Base-by-base conservation (phyloP, 2,888 invertebrate genomes). In the Diaphora mendica region DNA sequence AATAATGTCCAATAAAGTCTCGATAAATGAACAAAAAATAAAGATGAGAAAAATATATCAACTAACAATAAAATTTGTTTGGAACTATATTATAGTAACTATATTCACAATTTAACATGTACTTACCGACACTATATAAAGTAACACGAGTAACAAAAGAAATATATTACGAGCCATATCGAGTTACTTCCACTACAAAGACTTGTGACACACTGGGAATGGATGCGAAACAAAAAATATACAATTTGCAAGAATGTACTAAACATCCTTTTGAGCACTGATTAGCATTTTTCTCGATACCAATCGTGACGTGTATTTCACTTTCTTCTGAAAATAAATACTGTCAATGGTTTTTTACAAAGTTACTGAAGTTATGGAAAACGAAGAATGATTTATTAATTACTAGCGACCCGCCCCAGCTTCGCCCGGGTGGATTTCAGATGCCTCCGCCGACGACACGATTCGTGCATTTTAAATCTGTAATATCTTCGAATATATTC, bases 261-360 rank as follows among this genome's bases (percentile, higher is more conserved):
- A 90, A 92, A 91, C 92, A 90, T 92, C 92, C 91, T 88, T 85
- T 86, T 77, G 76, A 82, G 75, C 80, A 78, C 86, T 83, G 66
- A 74, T 75, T 80, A 76, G 62, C 77, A 81, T 83, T 85, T 81
- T 75, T 62, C 55, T 86, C 75, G 77, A 81, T 82, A 78, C 64
- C 74, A 71, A 75, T 74, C 70, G 9, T 71, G 75, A 82, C 79
- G 75, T 79, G 70, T 73, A 73, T 20, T 62, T 35, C 39, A 2
- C 66, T 55, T 59, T 39, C 42, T 33, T 9, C 59, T 64, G n/a
- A 62, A 42, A 26, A 48, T 7, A 26, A 11, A 26, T 59, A 59
- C 26, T 26, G 26, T 26, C 13, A 11, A 26, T 26, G 4, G 1
- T 13, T 15, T 26, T 26, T n/a, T n/a, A n/a, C 8, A n/a, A 55